phyloP scores from a whole-genome alignment of 1,140 invertebrate species.

The Atopsyche davidsoni region DNA sequence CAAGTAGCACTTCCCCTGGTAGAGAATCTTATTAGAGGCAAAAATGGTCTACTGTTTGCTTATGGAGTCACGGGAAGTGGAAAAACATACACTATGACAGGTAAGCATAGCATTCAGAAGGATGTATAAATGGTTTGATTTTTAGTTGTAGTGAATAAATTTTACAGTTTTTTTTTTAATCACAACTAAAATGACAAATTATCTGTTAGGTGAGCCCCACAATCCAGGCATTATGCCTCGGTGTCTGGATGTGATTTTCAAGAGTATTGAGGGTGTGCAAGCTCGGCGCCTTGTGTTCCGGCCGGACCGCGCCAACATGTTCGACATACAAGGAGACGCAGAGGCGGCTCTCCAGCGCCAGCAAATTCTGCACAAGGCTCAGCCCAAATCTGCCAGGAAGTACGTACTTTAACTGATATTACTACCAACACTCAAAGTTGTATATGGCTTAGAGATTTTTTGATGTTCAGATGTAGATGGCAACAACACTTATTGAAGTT shows the following conservation, averaged over 20 bases:
- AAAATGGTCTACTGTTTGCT: constrained; percentile 88
- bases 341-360: constrained; percentile 81
- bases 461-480: no score
- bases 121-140: no score
- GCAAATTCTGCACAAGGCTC: constrained; percentile 35
- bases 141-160: not conserved
- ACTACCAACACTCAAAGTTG: no score
- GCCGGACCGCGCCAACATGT: constrained; percentile 89
- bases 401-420: constrained; percentile 6
- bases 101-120: no score
- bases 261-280: constrained; percentile 73
- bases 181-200: not conserved
- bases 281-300: constrained; percentile 83
- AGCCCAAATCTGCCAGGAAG: constrained; percentile 20
- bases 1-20: constrained; percentile 82
- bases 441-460: no score
- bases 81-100: constrained; percentile 94
- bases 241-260: constrained; percentile 87
- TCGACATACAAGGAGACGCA: constrained; percentile 80
- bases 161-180: not conserved
- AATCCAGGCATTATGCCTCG: constrained; percentile 84
- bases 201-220: constrained; percentile 49
- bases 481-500: no score
- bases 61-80: constrained; percentile 97
- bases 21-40: constrained; percentile 69